Percentiles rank a stretch among this genome's conserved stretches.
Evolutionary conservation across 2,888 invertebrate genomes (phyloP).

Genomic region (Steromphala cineraria): DNA sequence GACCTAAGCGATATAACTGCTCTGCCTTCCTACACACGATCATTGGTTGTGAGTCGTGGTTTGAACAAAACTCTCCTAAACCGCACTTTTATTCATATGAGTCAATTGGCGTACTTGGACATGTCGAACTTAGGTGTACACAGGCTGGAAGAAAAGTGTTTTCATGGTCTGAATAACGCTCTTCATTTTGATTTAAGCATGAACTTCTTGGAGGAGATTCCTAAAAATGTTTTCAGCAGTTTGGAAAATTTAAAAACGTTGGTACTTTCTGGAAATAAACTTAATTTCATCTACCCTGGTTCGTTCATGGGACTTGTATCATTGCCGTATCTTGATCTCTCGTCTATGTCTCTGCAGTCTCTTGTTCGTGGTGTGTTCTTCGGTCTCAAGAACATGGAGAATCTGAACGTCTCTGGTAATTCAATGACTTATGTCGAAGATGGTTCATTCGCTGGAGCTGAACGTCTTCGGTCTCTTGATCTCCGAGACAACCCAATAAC

Average conservation of each 20-base stretch:
- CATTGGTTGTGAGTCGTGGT: background rate
- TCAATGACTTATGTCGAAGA: background rate
- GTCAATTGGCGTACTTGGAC: background rate
- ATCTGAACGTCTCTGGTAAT: conserved; percentile 16
- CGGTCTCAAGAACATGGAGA: background rate
- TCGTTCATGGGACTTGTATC: background rate
- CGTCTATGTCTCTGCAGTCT: background rate
- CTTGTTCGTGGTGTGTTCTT: background rate
- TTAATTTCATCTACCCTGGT: background rate
- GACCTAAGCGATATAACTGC: background rate
- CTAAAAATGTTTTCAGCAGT: background rate
- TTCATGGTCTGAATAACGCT: background rate
- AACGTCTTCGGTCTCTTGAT: background rate
- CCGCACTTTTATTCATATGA: background rate
- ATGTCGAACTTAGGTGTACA: background rate
- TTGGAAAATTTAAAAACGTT: background rate
- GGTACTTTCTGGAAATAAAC: background rate
- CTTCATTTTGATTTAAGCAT: background rate
- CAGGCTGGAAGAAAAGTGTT: background rate
- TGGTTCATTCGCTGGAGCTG: background rate
- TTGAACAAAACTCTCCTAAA: background rate
- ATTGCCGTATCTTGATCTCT: background rate
- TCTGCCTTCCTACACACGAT: background rate
- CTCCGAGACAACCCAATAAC: background rate
- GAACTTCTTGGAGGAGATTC: background rate